Evolutionary conservation across 2,113 vertebrate genomes (phyloP).

Genomic region (Diphyllodes magnificus): DNA sequence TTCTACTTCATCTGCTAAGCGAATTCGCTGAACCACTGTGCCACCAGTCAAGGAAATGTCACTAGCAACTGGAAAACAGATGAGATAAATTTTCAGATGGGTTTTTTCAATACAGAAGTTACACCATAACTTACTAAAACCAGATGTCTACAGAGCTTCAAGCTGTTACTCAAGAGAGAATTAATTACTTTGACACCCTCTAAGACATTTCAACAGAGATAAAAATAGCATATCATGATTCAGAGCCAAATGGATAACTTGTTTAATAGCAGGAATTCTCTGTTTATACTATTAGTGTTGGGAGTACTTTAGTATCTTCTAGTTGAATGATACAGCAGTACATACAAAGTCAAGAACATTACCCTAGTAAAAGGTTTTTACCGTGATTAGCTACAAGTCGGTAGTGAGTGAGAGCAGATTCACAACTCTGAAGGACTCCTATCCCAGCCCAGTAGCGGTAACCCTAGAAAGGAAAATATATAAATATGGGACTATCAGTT

Average conservation of each 20-base stretch:
- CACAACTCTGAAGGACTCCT: conserved; percentile 95
- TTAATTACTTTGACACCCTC: not conserved
- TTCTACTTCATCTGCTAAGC: conserved; percentile 92
- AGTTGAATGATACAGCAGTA: not conserved
- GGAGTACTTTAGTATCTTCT: not conserved
- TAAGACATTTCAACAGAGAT: not conserved
- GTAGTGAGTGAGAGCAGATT: conserved; percentile 96
- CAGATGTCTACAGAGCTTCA: not conserved
- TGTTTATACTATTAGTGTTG: not conserved
- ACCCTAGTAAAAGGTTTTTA: conserved; percentile 49
- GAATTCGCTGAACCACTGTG: conserved; percentile 91
- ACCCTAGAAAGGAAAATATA: conserved; percentile 72
- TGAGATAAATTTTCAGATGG: not conserved
- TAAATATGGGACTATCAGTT: not conserved
- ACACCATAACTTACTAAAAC: not conserved
- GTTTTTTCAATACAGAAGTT: not conserved
- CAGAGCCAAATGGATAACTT: not conserved
- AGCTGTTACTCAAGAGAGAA: not conserved
- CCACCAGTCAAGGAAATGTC: conserved; percentile 95
- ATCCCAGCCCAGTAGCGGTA: conserved; percentile 97
- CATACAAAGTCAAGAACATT: not conserved
- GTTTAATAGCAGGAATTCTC: not conserved
- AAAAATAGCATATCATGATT: not conserved
- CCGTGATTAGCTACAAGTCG: conserved; percentile 93
- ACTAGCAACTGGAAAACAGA: conserved; percentile 82